Evolutionary conservation across 2,888 invertebrate genomes (phyloP), one percentile per base, ranked within the genome.

Genomic region (Pyrochroa serraticornis): DNA sequence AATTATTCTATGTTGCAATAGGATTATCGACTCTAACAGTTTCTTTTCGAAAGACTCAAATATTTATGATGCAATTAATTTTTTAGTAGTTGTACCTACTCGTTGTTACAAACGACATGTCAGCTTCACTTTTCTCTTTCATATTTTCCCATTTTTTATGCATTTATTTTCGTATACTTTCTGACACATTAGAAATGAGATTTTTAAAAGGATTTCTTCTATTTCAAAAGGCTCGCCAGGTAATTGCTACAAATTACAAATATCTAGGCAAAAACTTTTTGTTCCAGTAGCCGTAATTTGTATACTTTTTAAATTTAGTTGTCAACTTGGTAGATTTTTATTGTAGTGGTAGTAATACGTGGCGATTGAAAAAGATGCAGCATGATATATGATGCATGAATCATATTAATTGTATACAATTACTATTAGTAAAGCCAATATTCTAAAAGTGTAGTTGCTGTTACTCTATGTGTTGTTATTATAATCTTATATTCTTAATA

Each of bases 141-240:
- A 51, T 43, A 44, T 51, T 51, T 51, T 51, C 51, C n/a, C 43
- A 51, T 43, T 51, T 51, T 30, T 51, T 43, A n/a, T n/a, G n/a
- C 43, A 51, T 51, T 44, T 51, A 51, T 44, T 51, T 36, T 51
- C 44, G 37, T 37, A 51, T 43, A 51, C 31, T 35, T 37, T 37
- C 30, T 43, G 51, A 36, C 51, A 41, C 37, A 51, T 43, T 34
- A 51, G 51, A 43, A 51, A 51, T 43, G 43, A 44, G 43, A 14
- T 51, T 42, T 43, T 36, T 42, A 30, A 51, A 42, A 44, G 43
- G 51, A 51, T 43, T 51, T 51, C 30, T 10, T 36, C 30, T 35
- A 13, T 14, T 50, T 12, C 10, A 43, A 43, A 13, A 43, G 1
- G 12, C 9, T 13, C 10, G 3, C 2, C 3, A 3, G 10, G 14